Percentiles rank a stretch among this genome's conserved stretches.
These are phyloP conservation scores for Seladonia tumulorum DNA, from an alignment of 2,888 invertebrate genomes.

Conservation along the genomic window DNA sequence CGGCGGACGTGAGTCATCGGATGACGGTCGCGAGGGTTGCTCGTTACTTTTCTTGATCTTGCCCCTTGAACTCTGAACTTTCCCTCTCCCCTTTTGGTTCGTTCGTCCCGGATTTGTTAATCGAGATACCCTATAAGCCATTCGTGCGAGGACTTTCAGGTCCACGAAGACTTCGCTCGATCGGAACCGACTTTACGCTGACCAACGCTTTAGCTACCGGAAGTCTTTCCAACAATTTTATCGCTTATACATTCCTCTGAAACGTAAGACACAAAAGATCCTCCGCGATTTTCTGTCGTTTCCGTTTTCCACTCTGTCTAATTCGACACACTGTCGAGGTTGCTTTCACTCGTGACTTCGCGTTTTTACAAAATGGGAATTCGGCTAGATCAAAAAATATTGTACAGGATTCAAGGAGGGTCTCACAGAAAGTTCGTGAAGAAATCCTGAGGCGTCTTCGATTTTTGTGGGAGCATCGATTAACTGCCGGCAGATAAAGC, in stretches of 20 bases:
- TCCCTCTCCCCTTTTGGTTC: not conserved
- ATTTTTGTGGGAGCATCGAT: not conserved
- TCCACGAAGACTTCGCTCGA: constrained; percentile 21
- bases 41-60: constrained; percentile 14
- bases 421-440: not conserved
- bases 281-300: no score
- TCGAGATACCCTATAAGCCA: constrained; percentile 40
- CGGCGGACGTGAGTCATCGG: constrained; percentile 26
- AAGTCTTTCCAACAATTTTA: not conserved
- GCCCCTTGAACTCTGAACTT: not conserved
- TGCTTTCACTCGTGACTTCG: no score
- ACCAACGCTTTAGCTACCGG: not conserved
- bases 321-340: no score
- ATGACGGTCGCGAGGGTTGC: constrained; percentile 34
- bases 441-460: not conserved
- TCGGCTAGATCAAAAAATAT: not conserved
- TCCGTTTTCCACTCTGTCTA: no score
- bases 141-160: constrained; percentile 50
- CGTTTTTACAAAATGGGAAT: not conserved
- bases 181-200: constrained; percentile 11
- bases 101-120: constrained; percentile 29
- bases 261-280: not conserved
- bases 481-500: not conserved
- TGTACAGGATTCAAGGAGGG: not conserved
- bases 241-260: not conserved